phyloP scores from a whole-genome alignment of 35 echinoderm and acorn worm species.

The Heliocidaris erythrogramma region DNA sequence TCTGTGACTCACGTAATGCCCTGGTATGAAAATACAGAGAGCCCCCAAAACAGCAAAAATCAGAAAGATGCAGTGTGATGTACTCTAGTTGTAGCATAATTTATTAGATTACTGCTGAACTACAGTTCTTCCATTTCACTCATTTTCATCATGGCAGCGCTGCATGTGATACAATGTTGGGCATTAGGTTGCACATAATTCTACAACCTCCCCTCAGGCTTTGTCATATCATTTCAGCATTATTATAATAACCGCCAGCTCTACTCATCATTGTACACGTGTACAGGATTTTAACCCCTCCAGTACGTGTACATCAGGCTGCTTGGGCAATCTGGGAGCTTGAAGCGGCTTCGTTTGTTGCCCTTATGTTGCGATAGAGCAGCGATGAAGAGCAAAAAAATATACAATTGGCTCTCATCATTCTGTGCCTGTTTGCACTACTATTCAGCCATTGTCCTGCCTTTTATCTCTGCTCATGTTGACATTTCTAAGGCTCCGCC shows the following conservation, averaged over 20 bases:
- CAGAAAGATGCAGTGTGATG: not conserved
- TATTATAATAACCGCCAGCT: slow-evolving; percentile 32
- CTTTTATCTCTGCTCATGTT: slow-evolving; percentile 30
- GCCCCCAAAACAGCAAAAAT: not conserved
- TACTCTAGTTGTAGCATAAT: not conserved
- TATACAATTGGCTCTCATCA: slow-evolving; percentile 37
- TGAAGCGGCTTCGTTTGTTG: not conserved
- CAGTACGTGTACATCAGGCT: not conserved
- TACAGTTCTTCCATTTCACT: not conserved
- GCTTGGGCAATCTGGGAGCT: not conserved
- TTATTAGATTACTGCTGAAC: slow-evolving; percentile 30
- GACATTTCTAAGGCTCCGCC: slow-evolving; percentile 28
- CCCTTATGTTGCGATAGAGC: not conserved
- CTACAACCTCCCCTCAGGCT: not conserved
- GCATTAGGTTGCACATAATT: slow-evolving; percentile 40
- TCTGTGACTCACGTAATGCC: not conserved
- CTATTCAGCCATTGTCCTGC: slow-evolving; percentile 5
- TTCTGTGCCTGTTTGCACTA: slow-evolving; percentile 4
- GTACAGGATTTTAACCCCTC: not conserved
- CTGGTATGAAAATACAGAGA: not conserved
- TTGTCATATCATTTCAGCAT: slow-evolving; percentile 33
- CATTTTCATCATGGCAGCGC: not conserved
- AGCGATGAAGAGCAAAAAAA: slow-evolving; percentile 21
- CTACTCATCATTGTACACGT: not conserved
- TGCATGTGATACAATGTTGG: slow-evolving; percentile 30